Conservation (phyloP, 2,113 vertebrate genomes). For the Pseudopipra pipra region DNA sequence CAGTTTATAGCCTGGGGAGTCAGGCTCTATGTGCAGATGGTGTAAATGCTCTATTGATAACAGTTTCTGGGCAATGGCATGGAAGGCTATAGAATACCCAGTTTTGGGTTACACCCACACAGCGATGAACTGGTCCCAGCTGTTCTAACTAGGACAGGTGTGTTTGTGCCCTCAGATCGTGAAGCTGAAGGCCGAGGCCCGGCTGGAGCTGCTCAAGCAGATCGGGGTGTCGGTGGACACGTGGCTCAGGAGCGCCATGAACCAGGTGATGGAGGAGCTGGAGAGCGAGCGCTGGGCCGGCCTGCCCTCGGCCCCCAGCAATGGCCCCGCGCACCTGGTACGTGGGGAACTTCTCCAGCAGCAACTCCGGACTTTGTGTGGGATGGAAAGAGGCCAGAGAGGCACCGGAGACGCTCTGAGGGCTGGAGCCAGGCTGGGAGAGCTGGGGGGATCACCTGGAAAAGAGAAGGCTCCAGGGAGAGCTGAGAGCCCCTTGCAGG, state of each 20-base stretch:
- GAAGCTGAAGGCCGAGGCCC: conserved; percentile 95
- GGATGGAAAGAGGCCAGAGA: accelerated
- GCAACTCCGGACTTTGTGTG: accelerated
- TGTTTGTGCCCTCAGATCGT: conserved; percentile 78
- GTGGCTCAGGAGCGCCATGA: conserved; percentile 98
- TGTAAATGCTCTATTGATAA: no score
- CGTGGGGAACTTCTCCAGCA: neutral
- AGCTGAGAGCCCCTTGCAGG: neutral
- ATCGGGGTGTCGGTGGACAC: conserved; percentile 95
- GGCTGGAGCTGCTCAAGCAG: conserved; percentile 91
- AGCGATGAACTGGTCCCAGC: no score
- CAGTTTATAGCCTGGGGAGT: no score
- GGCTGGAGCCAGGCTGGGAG: neutral
- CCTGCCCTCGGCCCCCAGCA: conserved; percentile 84
- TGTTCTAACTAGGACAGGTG: no score
- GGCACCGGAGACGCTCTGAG: accelerated
- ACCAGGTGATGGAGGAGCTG: conserved; percentile 97
- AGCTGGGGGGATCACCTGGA: neutral
- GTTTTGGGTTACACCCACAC: no score
- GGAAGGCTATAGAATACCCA: no score
- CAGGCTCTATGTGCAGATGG: no score
- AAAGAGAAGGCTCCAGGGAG: neutral
- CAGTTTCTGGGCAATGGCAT: no score
- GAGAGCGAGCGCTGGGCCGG: conserved; percentile 95
- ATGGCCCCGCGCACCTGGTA: conserved; percentile 91